phyloP scores from a whole-genome alignment of 2,888 invertebrate species.

The Prenolepis imparis region DNA sequence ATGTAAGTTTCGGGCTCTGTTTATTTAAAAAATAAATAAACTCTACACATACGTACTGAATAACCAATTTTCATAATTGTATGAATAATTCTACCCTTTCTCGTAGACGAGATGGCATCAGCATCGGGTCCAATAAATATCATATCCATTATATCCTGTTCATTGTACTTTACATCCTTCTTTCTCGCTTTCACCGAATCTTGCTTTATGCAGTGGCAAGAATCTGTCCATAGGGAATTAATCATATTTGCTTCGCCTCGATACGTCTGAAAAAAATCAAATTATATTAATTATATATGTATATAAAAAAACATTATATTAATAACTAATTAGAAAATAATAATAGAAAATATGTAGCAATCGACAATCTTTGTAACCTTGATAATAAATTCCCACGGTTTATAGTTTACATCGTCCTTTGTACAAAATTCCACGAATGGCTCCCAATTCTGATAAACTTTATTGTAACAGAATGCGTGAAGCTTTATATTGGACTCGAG shows the following conservation, averaged over 20 bases:
- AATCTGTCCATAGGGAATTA: conserved; percentile 80
- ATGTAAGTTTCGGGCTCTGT: conserved; percentile 81
- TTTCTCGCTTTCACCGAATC: conserved; percentile 85
- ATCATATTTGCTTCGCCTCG: conserved; percentile 89
- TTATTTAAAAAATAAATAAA: conserved; percentile 47
- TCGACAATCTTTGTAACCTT: conserved; percentile 85
- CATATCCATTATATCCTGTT: conserved; percentile 89
- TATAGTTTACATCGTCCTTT: conserved; percentile 88
- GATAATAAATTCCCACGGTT: conserved; percentile 91
- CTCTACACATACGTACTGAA: background rate
- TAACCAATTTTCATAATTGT: background rate
- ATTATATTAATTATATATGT: conserved; percentile 4
- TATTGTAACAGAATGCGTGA: conserved; percentile 90
- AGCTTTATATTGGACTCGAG: conserved; percentile 84
- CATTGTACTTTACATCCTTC: conserved; percentile 88
- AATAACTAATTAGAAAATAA: conserved; percentile 22
- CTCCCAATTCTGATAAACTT: conserved; percentile 92
- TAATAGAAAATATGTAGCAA: background rate
- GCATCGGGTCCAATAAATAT: conserved; percentile 87
- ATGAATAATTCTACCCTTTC: conserved; percentile 70
- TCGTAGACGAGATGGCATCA: conserved; percentile 73
- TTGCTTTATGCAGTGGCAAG: conserved; percentile 77
- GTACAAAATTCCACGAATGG: conserved; percentile 93
- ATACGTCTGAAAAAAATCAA: conserved; percentile 80
- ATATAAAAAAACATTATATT: background rate